These are phyloP conservation scores for Sipha maydis DNA, from an alignment of 2,888 invertebrate genomes.

Conservation along the genomic window DNA sequence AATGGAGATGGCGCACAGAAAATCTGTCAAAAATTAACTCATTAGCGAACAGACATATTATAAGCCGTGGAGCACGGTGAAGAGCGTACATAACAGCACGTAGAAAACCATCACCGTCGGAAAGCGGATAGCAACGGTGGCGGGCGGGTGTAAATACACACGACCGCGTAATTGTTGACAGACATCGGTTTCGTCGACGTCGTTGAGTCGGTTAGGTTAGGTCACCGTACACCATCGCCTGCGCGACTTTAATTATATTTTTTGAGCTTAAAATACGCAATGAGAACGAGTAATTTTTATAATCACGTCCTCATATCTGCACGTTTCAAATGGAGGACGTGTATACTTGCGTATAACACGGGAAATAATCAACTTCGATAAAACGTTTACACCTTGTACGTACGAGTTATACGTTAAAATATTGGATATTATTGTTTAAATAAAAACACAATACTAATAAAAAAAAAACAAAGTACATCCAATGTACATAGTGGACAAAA, in stretches of 20 bases:
- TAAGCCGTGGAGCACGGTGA: background rate
- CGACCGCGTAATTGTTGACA: constrained; percentile 32
- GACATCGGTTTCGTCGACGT: constrained; percentile 8
- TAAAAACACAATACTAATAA: too few species aligned
- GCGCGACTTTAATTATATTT: background rate
- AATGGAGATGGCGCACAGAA: background rate
- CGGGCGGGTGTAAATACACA: background rate
- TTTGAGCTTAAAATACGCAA: background rate
- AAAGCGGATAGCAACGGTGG: background rate
- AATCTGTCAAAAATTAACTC: constrained; percentile 45
- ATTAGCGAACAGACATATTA: background rate
- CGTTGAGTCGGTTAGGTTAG: background rate
- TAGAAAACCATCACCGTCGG: background rate
- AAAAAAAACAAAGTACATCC: too few species aligned
- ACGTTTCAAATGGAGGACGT: background rate
- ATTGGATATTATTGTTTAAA: too few species aligned
- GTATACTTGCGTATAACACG: background rate
- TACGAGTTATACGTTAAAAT: too few species aligned
- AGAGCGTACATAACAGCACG: background rate
- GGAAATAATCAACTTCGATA: background rate
- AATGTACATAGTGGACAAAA: too few species aligned
- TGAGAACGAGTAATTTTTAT: background rate
- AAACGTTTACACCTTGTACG: too few species aligned
- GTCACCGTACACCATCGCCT: too few species aligned
- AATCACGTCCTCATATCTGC: background rate